Evolutionary conservation across 2,888 invertebrate species (phyloP).

Genomic region (Lasioglossum oenotherae): DNA sequence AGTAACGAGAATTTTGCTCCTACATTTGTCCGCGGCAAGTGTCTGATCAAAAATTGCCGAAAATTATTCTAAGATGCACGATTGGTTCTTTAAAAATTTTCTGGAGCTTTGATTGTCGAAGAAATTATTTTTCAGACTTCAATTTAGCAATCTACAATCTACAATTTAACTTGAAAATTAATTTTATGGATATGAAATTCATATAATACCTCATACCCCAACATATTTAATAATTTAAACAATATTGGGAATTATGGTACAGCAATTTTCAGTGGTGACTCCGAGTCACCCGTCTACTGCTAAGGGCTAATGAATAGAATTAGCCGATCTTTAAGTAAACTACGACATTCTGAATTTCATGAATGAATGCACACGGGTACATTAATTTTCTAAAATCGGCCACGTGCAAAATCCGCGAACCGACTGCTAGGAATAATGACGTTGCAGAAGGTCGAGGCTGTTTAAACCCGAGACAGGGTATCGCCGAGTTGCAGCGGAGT

Average conservation of each 20-base stretch:
- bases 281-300: too few relatives aligned
- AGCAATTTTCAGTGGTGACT: too few relatives aligned
- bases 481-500: background rate
- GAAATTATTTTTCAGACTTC: too few relatives aligned
- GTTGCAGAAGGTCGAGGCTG: background rate
- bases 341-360: too few relatives aligned
- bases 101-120: background rate
- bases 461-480: background rate
- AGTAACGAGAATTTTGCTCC: background rate
- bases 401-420: background rate
- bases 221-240: too few relatives aligned
- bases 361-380: background rate
- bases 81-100: background rate
- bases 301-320: too few relatives aligned
- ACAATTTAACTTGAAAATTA: too few relatives aligned
- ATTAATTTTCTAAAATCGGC: background rate
- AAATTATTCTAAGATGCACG: background rate
- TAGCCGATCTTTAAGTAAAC: too few relatives aligned
- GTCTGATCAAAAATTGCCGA: background rate
- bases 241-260: too few relatives aligned
- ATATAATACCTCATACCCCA: too few relatives aligned
- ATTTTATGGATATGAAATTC: too few relatives aligned
- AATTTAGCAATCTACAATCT: too few relatives aligned
- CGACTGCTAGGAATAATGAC: background rate
- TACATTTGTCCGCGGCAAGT: background rate